Conservation (phyloP, 1,140 invertebrate species). For the Hypsibius dujardini region DNA sequence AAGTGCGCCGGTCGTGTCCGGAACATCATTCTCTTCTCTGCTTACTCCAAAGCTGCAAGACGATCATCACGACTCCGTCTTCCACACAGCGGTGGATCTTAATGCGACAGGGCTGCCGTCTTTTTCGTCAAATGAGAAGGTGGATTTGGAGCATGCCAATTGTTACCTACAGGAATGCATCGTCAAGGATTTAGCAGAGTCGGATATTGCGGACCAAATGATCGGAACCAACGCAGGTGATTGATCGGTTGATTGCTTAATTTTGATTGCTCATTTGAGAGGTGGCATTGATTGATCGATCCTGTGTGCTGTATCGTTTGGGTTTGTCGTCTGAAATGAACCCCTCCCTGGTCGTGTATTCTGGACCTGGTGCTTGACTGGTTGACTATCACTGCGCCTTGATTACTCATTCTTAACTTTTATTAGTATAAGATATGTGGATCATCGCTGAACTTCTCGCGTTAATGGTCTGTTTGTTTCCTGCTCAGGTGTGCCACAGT, state of each 20-base stretch:
- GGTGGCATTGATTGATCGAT: no score
- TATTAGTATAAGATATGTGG: no score
- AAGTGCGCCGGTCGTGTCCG: background rate
- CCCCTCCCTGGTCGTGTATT: no score
- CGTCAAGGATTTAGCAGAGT: background rate
- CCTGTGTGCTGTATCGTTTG: no score
- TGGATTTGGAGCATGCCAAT: background rate
- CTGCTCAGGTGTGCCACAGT: background rate
- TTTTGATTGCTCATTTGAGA: background rate
- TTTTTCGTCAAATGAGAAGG: background rate
- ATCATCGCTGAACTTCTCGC: no score
- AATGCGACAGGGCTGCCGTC: background rate
- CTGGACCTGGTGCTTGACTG: no score
- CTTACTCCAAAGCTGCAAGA: background rate
- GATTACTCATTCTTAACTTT: no score
- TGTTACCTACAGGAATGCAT: constrained; percentile 1
- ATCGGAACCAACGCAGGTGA: constrained; percentile 6
- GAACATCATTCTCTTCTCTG: background rate
- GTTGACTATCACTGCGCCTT: no score
- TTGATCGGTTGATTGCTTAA: background rate
- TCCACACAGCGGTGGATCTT: background rate
- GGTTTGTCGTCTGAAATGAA: no score
- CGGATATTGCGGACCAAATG: constrained; percentile 1
- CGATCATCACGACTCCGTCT: background rate
- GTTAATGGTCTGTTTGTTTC: no score